phyloP scores from a whole-genome alignment of 2,888 invertebrate genomes.

The Spisula subtruncata region DNA sequence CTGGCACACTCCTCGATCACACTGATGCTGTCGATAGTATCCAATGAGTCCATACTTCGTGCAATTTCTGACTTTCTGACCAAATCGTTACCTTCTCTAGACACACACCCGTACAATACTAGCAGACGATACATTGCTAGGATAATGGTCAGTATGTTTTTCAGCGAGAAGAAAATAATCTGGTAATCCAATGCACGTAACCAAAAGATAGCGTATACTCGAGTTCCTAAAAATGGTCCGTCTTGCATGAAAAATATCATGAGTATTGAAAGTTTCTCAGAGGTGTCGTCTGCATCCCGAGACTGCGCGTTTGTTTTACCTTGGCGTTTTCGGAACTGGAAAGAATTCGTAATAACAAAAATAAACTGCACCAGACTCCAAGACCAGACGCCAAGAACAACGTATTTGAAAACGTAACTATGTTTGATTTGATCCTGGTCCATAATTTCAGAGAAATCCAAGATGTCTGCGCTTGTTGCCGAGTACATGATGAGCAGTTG shows the following conservation, averaged over 20 bases:
- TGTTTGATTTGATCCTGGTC: conserved; percentile 40
- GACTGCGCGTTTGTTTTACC: background rate
- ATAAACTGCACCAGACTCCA: conserved; percentile 70
- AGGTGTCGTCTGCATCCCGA: conserved; percentile 45
- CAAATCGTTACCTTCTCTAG: conserved; percentile 67
- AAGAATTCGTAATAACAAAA: conserved; percentile 65
- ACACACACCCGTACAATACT: conserved; percentile 60
- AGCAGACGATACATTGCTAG: conserved; percentile 63
- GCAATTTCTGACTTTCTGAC: conserved; percentile 64
- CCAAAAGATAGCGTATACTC: conserved; percentile 57
- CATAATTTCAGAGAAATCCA: conserved; percentile 69
- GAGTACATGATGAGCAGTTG: conserved; percentile 71
- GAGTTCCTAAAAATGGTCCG: conserved; percentile 61
- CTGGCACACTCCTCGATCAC: background rate
- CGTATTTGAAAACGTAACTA: conserved; percentile 29
- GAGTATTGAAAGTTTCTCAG: conserved; percentile 63
- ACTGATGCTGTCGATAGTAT: background rate
- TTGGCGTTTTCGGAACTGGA: conserved; percentile 43
- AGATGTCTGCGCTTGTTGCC: conserved; percentile 68
- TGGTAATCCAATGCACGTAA: conserved; percentile 50
- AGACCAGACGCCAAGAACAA: conserved; percentile 64
- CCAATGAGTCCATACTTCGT: conserved; percentile 59
- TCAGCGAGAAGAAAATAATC: conserved; percentile 67
- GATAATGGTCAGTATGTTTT: conserved; percentile 64
- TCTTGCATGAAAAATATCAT: conserved; percentile 74